Base-by-base conservation (phyloP, 2,113 vertebrate species). In the Epinephelus lanceolatus region DNA sequence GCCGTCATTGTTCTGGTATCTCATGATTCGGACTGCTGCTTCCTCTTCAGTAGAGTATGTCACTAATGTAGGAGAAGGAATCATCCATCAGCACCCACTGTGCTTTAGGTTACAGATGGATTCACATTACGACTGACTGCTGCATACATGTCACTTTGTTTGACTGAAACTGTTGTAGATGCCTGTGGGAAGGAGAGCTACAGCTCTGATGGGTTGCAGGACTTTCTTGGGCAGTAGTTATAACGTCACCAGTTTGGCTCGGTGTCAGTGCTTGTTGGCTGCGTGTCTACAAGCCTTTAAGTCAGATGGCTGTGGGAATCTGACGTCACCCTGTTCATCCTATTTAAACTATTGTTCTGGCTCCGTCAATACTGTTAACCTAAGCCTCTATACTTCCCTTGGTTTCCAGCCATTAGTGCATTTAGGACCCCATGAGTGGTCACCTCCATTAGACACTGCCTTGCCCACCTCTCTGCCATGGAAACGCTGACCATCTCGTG, bases 1-100 rank as follows among this genome's bases (percentile, higher is more conserved):
- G 27, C 51, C 30, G 30, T 88, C 61, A 76, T 70, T 60, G 37
- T 57, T 21, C 51, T 78, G 56, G 52, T 61, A 66, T 87, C 82
- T 86, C 47, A 63, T 87, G 85, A 86, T 68, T 57, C 21, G 80
- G 78, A 78, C 14, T 57, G 56, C 6, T 85, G 81, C 74, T 71
- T 45, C 42, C 52, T 68, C 0, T 87, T 71, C 62, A 30, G n/a
- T 67, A 14, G 49, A 62, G 23, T 17, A 5, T 19, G 42, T 65
- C 59, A 19, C 9, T 12, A 37, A 74, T 33, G n/a, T 37, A 25
- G 47, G 42, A 51, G 67, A 66, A 51, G 2, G 12, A 75, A 55
- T 57, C 2, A 1, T 59, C 6, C 6, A 21, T 71, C 21, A 30
- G 27, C 33, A 30, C n/a, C 6, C 40, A 33, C 61, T 71, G 25